A percentile compares a stretch with the other conserved stretches of the same genome.
These are phyloP conservation scores for Clarias batrachus DNA, from an alignment of 2,113 vertebrate genomes.

Conservation along the genomic window DNA sequence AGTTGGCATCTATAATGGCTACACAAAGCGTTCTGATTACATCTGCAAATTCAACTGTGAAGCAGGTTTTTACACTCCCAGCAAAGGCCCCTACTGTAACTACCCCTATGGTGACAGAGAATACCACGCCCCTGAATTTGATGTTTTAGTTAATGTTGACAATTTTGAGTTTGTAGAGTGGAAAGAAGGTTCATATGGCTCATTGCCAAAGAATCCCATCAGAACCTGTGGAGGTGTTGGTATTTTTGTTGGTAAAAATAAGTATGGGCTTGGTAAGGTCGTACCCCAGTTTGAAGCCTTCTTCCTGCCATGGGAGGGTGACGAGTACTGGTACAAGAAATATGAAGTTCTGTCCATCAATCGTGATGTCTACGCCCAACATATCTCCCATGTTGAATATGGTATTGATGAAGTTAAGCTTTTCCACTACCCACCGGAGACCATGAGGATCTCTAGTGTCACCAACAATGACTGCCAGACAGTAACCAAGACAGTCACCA, in stretches of 20 bases:
- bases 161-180: conserved; percentile 76
- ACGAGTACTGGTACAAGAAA: conserved; percentile 74
- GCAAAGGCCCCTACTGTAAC: conserved; percentile 69
- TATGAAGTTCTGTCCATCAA: conserved; percentile 74
- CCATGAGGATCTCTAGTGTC: conserved; percentile 67
- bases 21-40: conserved; percentile 69
- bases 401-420: conserved; percentile 65
- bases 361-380: conserved; percentile 69
- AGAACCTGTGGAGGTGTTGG: conserved; percentile 59
- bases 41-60: conserved; percentile 71
- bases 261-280: conserved; percentile 76
- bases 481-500: conserved; percentile 66
- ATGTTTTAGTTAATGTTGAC: conserved; percentile 70
- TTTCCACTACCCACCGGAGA: conserved; percentile 71
- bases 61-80: conserved; percentile 71
- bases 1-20: conserved; percentile 71
- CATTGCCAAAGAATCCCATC: conserved; percentile 64
- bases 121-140: conserved; percentile 65
- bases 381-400: conserved; percentile 69
- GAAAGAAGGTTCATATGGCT: conserved; percentile 68
- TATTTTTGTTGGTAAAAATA: conserved; percentile 74
- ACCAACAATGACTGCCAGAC: conserved; percentile 71
- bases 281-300: conserved; percentile 69
- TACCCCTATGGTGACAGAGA: conserved; percentile 70
- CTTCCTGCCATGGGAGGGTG: conserved; percentile 73